Evolutionary conservation across 2,888 invertebrate genomes (phyloP).

Genomic region (Amblyjoppa proteus): DNA sequence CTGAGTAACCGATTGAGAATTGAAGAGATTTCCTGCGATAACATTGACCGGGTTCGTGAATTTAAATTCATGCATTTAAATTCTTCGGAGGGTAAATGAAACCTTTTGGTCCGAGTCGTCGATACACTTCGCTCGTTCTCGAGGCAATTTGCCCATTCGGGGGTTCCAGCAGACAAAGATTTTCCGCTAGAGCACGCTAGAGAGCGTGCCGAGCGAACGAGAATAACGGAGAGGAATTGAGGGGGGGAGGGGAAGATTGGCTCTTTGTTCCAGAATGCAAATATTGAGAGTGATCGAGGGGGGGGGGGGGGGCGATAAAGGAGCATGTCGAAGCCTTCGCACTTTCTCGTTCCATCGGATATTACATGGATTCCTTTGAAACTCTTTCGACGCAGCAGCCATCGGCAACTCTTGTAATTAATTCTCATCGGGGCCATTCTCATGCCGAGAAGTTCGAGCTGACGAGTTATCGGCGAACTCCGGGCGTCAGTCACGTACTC

Average conservation of each 20-base stretch:
- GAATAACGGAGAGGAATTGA: constrained; percentile 32
- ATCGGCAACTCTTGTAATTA: constrained; percentile 21
- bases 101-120: background rate
- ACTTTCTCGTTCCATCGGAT: constrained; percentile 20
- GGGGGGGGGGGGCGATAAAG: constrained; percentile 1
- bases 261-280: constrained; percentile 62
- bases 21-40: background rate
- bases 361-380: constrained; percentile 8
- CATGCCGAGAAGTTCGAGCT: background rate
- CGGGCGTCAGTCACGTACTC: background rate
- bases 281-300: constrained; percentile 52
- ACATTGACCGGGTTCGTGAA: too few species aligned
- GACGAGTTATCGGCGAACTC: background rate
- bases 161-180: background rate
- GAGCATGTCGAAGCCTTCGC: background rate
- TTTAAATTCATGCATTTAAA: too few species aligned
- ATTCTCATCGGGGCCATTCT: constrained; percentile 32
- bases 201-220: background rate
- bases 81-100: too few species aligned
- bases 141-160: background rate
- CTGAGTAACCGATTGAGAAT: too few species aligned
- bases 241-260: background rate
- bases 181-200: background rate
- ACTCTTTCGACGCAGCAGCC: background rate
- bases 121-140: background rate